Percentiles rank a stretch among this genome's conserved stretches.
Conservation (phyloP, 2,888 invertebrate species). For the Leptura quadrifasciata region DNA sequence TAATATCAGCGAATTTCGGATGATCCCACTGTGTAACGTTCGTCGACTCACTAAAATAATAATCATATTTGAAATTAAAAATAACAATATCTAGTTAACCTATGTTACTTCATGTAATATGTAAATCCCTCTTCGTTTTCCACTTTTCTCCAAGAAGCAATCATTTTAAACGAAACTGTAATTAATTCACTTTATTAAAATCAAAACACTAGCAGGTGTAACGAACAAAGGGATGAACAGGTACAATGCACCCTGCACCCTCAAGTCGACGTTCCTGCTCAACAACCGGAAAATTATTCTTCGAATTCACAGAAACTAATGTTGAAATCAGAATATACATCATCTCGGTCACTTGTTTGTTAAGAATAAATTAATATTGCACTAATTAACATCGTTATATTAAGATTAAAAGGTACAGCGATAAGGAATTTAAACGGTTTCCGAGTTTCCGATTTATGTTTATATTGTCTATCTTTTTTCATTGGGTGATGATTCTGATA, state of each 20-base stretch:
- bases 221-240: slow-evolving; percentile 38
- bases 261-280: background rate
- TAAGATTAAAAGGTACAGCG: slow-evolving; percentile 12
- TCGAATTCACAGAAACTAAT: slow-evolving; percentile 6
- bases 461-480: slow-evolving; percentile 12
- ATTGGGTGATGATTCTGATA: background rate
- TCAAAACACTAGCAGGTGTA: slow-evolving; percentile 23
- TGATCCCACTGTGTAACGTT: slow-evolving; percentile 78
- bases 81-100: background rate
- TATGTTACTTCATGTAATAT: slow-evolving; percentile 77
- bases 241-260: slow-evolving; percentile 31
- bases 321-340: background rate
- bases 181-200: slow-evolving; percentile 38
- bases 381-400: slow-evolving; percentile 18
- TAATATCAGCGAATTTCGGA: slow-evolving; percentile 78
- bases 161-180: slow-evolving; percentile 46
- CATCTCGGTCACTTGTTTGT: background rate
- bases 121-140: slow-evolving; percentile 80
- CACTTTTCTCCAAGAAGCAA: slow-evolving; percentile 75
- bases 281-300: slow-evolving; percentile 19
- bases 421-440: slow-evolving; percentile 38
- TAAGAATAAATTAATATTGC: background rate
- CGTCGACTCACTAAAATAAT: slow-evolving; percentile 74
- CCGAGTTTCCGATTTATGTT: slow-evolving; percentile 35
- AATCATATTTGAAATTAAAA: slow-evolving; percentile 21